A percentile compares a stretch with the other conserved stretches of the same genome.
Evolutionary conservation across 2,113 vertebrate genomes (phyloP).

Genomic region (Perca fluviatilis): DNA sequence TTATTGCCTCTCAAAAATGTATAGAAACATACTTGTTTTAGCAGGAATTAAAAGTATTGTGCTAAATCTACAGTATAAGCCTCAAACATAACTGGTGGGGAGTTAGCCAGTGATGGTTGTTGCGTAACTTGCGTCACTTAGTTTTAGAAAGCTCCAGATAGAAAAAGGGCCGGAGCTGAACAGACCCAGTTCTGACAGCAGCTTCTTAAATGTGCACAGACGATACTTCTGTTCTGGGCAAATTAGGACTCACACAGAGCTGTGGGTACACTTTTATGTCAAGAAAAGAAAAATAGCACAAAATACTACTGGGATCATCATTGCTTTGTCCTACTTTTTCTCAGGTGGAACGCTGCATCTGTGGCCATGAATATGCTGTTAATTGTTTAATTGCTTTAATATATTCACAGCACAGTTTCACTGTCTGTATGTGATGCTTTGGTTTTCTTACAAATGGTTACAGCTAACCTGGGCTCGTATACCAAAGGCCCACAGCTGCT

Average conservation of each 20-base stretch:
- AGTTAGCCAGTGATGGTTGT: no score
- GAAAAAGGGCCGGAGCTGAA: not conserved
- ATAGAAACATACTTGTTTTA: not conserved
- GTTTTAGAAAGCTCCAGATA: not conserved
- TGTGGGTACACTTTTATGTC: conserved; percentile 11
- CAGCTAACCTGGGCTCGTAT: no score
- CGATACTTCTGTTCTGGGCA: conserved; percentile 10
- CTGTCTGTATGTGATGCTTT: not conserved
- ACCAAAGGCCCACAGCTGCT: no score
- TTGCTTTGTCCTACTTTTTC: conserved; percentile 30
- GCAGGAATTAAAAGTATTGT: not conserved
- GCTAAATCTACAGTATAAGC: not conserved
- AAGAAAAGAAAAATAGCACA: conserved; percentile 31
- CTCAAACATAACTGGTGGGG: not conserved
- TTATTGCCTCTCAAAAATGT: not conserved
- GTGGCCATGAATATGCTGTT: not conserved
- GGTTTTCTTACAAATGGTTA: no score
- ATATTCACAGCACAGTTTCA: not conserved
- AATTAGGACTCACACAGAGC: conserved; percentile 3
- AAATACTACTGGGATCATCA: conserved; percentile 15
- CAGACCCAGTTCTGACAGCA: conserved; percentile 2
- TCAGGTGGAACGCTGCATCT: conserved; percentile 4
- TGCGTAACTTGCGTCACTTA: not conserved
- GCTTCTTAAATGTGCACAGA: conserved; percentile 8
- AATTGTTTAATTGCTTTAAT: conserved; percentile 5